Conservation (phyloP, 2,113 vertebrate species). For the Anolis carolinensis region DNA sequence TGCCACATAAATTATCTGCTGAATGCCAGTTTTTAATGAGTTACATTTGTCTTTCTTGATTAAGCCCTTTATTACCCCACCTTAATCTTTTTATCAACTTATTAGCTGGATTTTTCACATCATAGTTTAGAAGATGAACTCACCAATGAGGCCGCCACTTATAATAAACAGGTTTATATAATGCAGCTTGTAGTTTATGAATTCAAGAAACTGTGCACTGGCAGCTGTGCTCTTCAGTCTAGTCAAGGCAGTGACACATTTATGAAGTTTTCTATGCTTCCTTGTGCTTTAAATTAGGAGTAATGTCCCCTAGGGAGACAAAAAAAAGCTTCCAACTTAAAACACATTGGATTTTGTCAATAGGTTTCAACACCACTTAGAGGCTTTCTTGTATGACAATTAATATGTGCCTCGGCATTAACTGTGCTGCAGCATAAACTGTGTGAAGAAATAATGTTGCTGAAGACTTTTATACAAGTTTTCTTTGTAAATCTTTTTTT, state of each 20-base stretch:
- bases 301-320: neutral
- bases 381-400: neutral
- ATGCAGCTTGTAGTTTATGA: constrained; percentile 69
- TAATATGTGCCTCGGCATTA: neutral
- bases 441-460: neutral
- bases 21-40: constrained; percentile 80
- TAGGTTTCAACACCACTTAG: neutral
- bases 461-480: neutral
- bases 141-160: constrained; percentile 66
- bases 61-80: constrained; percentile 77
- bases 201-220: constrained; percentile 58
- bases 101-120: constrained; percentile 79
- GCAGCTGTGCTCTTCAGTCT: neutral
- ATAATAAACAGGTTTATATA: constrained; percentile 72
- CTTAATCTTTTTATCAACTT: constrained; percentile 76
- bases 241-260: neutral
- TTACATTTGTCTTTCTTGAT: constrained; percentile 83
- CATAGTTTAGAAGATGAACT: constrained; percentile 77
- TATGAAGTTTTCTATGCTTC: constrained; percentile 8
- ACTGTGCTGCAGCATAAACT: constrained; percentile 29
- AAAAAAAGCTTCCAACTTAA: neutral
- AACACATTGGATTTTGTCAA: neutral
- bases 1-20: constrained; percentile 69
- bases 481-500: neutral
- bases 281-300: neutral